Percentiles rank a stretch among this genome's conserved stretches.
These are phyloP conservation scores for Ciconia stormi DNA, from an alignment of 2,113 vertebrate genomes.

Conservation along the genomic window DNA sequence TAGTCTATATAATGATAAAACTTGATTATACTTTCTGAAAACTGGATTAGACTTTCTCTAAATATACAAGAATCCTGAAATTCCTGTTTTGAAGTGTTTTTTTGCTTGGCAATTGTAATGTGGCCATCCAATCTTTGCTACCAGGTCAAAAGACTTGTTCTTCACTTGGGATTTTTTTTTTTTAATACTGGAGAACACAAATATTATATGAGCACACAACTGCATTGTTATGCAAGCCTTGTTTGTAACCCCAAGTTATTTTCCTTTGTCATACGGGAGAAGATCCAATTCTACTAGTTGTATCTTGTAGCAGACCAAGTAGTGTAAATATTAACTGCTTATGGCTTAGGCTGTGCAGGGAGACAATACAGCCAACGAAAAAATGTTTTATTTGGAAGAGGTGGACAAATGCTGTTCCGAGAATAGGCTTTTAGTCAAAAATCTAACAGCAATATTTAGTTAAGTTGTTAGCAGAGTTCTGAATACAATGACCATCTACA, in stretches of 20 bases:
- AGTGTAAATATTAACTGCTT: not conserved
- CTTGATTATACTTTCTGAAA: conserved; percentile 38
- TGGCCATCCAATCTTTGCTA: not conserved
- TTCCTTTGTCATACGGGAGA: not conserved
- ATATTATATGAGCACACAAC: not conserved
- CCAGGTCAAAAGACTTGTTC: not conserved
- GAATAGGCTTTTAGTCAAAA: not conserved
- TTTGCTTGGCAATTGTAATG: not conserved
- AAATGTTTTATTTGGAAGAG: not conserved
- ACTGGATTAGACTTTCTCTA: conserved; percentile 37
- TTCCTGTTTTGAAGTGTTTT: conserved; percentile 19
- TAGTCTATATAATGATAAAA: conserved; percentile 40
- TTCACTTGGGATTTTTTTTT: not conserved
- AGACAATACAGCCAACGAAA: not conserved
- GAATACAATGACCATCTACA: not conserved
- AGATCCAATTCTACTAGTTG: not conserved
- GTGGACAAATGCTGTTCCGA: not conserved
- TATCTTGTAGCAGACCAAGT: not conserved
- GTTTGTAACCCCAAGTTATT: not conserved
- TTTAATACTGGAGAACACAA: not conserved
- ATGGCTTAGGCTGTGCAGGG: not conserved
- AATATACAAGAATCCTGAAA: conserved; percentile 47
- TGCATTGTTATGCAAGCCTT: not conserved
- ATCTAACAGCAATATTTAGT: not conserved
- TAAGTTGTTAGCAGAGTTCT: not conserved